These are phyloP conservation scores for Oostethus manadensis DNA, from an alignment of 2,113 vertebrate species.

Conservation along the genomic window DNA sequence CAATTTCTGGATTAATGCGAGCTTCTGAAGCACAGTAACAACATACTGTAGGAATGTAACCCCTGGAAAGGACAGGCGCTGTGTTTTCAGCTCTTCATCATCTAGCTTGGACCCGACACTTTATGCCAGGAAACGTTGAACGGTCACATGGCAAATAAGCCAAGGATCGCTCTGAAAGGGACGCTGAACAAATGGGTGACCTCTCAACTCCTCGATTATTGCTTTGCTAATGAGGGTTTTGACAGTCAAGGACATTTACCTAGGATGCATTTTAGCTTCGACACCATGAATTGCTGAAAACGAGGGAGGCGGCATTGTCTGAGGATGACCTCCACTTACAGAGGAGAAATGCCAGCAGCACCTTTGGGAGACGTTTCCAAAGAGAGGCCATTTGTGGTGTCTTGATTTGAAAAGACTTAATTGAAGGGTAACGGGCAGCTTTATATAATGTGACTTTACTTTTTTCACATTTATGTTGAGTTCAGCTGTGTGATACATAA, in stretches of 20 bases:
- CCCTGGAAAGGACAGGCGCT: no score
- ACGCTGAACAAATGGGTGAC: conserved; percentile 36
- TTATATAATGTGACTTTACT: neutral
- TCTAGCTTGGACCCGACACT: neutral
- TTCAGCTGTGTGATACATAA: conserved; percentile 14
- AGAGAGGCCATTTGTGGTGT: conserved; percentile 5
- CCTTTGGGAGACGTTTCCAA: neutral
- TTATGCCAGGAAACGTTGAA: conserved; percentile 25
- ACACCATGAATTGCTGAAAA: conserved; percentile 22
- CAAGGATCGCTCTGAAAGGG: conserved; percentile 39
- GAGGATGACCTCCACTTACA: conserved; percentile 13
- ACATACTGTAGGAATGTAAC: neutral
- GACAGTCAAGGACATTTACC: conserved; percentile 41
- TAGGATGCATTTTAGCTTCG: conserved; percentile 29
- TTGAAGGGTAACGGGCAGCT: neutral
- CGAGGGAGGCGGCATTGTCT: conserved; percentile 16
- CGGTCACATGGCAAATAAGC: conserved; percentile 23
- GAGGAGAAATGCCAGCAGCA: neutral
- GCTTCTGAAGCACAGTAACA: neutral
- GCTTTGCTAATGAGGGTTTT: conserved; percentile 40
- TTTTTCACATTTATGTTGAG: conserved; percentile 2
- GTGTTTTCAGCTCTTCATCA: conserved; percentile 8
- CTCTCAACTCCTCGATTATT: conserved; percentile 44
- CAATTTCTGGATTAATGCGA: conserved; percentile 4
- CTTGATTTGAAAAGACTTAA: conserved; percentile 6